Conservation (phyloP, 2,797 vertebrate species). For the Echiichthys vipera region DNA sequence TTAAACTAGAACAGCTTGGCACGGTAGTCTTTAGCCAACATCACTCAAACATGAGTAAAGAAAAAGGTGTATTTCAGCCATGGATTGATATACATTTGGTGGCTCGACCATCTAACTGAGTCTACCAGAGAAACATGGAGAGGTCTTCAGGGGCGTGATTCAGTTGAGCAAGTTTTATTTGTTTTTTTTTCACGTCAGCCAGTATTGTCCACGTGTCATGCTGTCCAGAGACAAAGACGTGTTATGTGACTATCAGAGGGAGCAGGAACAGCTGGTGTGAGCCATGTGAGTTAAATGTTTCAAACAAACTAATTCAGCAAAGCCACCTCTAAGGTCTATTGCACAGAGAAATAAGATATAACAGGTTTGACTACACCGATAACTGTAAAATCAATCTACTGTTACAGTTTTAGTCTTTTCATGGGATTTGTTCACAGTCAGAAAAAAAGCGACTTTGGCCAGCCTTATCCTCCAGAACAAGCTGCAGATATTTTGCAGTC, state of each 20-base stretch:
- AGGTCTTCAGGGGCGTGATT: too few species aligned
- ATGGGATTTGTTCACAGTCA: neutral
- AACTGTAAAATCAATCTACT: neutral
- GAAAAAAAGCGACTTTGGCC: neutral
- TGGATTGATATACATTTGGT: neutral
- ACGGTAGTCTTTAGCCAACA: neutral
- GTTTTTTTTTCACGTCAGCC: too few species aligned
- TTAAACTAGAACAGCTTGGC: neutral
- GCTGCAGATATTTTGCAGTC: constrained; percentile 3
- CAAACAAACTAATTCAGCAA: too few species aligned
- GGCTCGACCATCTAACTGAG: too few species aligned
- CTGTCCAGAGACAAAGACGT: too few species aligned
- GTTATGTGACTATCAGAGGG: too few species aligned
- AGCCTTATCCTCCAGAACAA: neutral
- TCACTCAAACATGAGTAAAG: neutral
- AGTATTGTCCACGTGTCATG: too few species aligned
- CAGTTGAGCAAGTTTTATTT: too few species aligned
- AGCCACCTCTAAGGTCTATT: too few species aligned
- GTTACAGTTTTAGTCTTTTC: neutral
- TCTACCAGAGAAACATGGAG: too few species aligned
- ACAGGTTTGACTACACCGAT: neutral
- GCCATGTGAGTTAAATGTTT: too few species aligned
- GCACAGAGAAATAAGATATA: neutral
- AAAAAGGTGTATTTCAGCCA: neutral
- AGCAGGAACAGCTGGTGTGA: too few species aligned